Percentiles rank a stretch among this genome's conserved stretches.
phyloP scores from a whole-genome alignment of 2,113 vertebrate genomes.

The Gallinago media region DNA sequence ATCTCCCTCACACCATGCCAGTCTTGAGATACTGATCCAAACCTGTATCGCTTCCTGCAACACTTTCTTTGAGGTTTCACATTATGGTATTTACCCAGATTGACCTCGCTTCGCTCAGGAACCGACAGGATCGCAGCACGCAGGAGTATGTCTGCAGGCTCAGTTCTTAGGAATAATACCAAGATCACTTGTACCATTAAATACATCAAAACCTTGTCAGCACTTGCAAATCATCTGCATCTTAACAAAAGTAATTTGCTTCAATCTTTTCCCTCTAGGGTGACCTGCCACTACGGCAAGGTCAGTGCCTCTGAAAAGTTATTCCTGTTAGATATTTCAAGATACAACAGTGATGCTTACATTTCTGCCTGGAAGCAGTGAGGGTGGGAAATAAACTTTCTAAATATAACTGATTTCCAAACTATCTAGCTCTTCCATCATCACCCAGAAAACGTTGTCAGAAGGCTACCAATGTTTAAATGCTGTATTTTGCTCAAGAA shows the following conservation, averaged over 20 bases:
- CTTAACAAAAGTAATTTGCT: slow-evolving; percentile 56
- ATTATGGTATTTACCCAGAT: neutral
- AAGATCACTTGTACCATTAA: slow-evolving; percentile 60
- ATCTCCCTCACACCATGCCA: neutral
- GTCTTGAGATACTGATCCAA: neutral
- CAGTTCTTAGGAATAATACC: neutral
- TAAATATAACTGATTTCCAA: slow-evolving; percentile 9
- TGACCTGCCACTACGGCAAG: slow-evolving; percentile 51
- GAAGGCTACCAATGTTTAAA: neutral
- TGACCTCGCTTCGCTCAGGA: neutral
- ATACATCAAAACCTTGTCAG: slow-evolving; percentile 63
- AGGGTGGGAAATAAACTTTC: neutral
- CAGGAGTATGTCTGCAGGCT: slow-evolving; percentile 21
- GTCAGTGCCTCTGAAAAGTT: slow-evolving; percentile 48
- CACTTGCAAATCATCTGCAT: slow-evolving; percentile 60
- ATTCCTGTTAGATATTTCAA: slow-evolving; percentile 48
- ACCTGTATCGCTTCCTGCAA: neutral
- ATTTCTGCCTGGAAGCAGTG: slow-evolving; percentile 34
- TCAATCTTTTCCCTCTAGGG: slow-evolving; percentile 57
- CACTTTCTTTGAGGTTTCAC: neutral
- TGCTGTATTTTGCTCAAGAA: neutral
- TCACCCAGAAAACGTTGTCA: neutral
- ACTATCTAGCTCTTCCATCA: neutral
- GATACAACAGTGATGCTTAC: slow-evolving; percentile 10
- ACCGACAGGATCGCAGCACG: neutral